Conservation (phyloP, 2,797 vertebrate genomes). For the Syngnathus acus region DNA sequence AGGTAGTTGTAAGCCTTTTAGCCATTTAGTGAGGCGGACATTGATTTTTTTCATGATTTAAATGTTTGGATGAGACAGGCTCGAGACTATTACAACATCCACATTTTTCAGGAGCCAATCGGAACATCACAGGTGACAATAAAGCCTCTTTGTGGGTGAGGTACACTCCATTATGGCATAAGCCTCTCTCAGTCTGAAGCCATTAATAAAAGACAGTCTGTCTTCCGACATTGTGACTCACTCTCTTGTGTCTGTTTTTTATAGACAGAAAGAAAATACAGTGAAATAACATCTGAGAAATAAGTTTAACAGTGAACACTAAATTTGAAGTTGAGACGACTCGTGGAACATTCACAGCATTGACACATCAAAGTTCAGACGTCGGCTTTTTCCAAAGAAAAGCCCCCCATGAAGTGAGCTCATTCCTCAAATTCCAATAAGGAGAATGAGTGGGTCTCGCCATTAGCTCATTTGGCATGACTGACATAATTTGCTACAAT, state of each 20-base stretch:
- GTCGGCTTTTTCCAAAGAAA: constrained; percentile 22
- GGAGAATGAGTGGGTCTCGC: constrained; percentile 56
- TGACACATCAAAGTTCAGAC: background rate
- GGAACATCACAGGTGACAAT: constrained; percentile 27
- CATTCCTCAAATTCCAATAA: constrained; percentile 73
- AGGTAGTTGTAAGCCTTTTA: background rate
- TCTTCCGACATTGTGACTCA: constrained; percentile 27
- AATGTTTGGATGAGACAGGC: constrained; percentile 9
- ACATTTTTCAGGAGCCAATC: constrained; percentile 17
- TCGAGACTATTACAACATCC: constrained; percentile 8
- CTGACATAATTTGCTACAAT: constrained; percentile 81
- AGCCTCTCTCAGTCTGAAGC: constrained; percentile 28
- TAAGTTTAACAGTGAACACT: background rate
- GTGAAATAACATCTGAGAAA: constrained; percentile 5
- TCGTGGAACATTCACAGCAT: background rate
- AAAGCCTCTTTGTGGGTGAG: constrained; percentile 18
- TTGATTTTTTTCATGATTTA: constrained; percentile 8
- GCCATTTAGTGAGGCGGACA: background rate
- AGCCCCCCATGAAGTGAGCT: constrained; percentile 42
- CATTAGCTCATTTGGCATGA: constrained; percentile 71
- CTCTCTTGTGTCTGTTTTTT: constrained; percentile 21
- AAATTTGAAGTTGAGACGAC: background rate
- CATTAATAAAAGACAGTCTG: constrained; percentile 37
- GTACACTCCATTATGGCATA: constrained; percentile 25
- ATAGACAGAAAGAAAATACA: constrained; percentile 2